Evolutionary conservation across 2,113 vertebrate genomes (phyloP).

Genomic region (Oostethus manadensis): DNA sequence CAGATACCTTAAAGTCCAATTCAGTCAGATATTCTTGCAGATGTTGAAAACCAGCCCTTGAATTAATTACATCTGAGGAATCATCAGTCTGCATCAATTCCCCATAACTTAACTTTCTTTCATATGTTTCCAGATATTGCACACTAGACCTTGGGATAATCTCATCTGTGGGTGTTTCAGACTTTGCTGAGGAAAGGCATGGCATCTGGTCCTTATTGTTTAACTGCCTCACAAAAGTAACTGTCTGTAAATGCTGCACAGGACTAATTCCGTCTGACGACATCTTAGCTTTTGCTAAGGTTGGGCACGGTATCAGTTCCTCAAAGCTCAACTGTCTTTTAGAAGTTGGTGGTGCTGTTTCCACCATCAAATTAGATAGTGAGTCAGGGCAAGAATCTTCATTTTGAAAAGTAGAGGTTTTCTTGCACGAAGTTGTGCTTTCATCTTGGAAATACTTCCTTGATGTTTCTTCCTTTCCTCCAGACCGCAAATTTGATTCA

Average conservation of each 20-base stretch:
- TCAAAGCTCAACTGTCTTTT: conserved; percentile 55
- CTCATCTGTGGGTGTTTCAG: conserved; percentile 20
- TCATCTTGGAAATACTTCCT: conserved; percentile 18
- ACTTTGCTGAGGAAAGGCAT: neutral
- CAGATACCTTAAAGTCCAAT: conserved; percentile 20
- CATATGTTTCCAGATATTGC: neutral
- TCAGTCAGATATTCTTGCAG: conserved; percentile 29
- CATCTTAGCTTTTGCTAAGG: neutral
- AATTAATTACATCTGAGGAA: neutral
- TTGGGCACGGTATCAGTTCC: conserved; percentile 19
- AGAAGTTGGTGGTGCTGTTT: conserved; percentile 14
- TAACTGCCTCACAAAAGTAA: conserved; percentile 39
- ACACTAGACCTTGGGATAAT: neutral
- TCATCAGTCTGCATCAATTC: neutral
- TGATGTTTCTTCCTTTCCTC: conserved; percentile 17
- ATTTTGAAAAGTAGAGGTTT: conserved; percentile 6
- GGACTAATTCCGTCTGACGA: conserved; percentile 12
- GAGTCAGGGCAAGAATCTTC: conserved; percentile 41
- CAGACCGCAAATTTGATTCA: neutral
- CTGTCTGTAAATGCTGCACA: conserved; percentile 24
- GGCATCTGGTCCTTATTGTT: conserved; percentile 44
- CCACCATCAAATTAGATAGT: conserved; percentile 37
- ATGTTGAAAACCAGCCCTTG: conserved; percentile 13
- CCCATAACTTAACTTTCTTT: neutral
- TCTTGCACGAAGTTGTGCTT: conserved; percentile 16